Evolutionary conservation across 2,113 vertebrate species (phyloP), one percentile per base, ranked within the genome.

Genomic region (Pampusana beccarii): DNA sequence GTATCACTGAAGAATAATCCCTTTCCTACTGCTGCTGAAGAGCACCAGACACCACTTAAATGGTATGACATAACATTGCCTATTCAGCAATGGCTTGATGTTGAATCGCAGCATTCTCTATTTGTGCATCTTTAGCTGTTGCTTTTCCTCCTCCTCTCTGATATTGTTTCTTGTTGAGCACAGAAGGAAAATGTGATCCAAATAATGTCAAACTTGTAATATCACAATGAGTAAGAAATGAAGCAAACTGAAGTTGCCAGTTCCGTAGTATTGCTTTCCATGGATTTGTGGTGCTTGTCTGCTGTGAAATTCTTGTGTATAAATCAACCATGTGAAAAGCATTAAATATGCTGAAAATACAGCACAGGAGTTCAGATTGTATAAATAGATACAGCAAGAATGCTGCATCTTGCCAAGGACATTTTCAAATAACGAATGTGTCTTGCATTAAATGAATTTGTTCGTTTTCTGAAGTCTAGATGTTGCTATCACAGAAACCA

Each of bases 321-420:
- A 80, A 84, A 92, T 96, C 89, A 95, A 10, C 50, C 79, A 53
- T 54, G 40, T 69, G 77, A 89, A 94, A 93, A 88, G 69, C 48
- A 86, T 84, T 73, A 88, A 94, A 89, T 86, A 87, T 75, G 61
- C 80, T 72, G 90, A 66, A 94, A 94, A 69, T 88, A 78, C 57
- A 83, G 70, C 65, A 75, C 58, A 61, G 65, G 69, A 81, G 80
- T 88, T 93, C 36, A 75, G 91, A 81, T 84, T 9, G 1, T 64
- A 44, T 72, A 92, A 82, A 91, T 61, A 85, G 81, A 91, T 90
- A 66, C 36, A 73, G 74, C n/a, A 66, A 84, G 40, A 90, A 75
- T 40, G n/a, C 62, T 75, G 21, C 66, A 40, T 85, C 78, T 91
- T 87, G 84, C 84, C 93, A 94, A 85, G 66, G 71, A 91, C 40